Evolutionary conservation across 2,888 invertebrate genomes (phyloP).

Genomic region (Microplitis manilae): DNA sequence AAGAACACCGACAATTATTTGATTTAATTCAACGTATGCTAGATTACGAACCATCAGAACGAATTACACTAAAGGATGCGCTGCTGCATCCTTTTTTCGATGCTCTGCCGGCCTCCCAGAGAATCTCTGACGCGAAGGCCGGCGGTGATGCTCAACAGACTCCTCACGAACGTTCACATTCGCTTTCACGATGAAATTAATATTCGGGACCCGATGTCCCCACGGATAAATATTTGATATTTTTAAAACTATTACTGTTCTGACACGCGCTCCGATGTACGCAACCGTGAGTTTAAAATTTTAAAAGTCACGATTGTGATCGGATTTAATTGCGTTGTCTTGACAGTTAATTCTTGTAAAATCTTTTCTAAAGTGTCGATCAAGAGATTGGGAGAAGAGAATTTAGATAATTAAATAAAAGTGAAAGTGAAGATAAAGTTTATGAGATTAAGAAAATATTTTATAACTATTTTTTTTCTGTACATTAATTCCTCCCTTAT

Average conservation of each 20-base stretch:
- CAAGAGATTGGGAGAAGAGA: background rate
- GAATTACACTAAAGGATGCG: constrained; percentile 91
- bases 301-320: too few relatives aligned
- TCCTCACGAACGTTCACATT: constrained; percentile 78
- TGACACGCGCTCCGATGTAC: background rate
- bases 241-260: background rate
- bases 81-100: constrained; percentile 94
- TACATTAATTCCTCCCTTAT: constrained; percentile 67
- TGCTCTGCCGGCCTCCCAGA: constrained; percentile 84
- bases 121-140: constrained; percentile 76
- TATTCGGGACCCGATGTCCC: constrained; percentile 65
- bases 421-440: background rate
- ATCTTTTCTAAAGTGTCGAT: background rate
- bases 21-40: constrained; percentile 96
- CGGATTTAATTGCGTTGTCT: constrained; percentile 49
- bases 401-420: background rate
- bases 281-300: too few relatives aligned
- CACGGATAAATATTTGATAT: constrained; percentile 51
- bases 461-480: constrained; percentile 63
- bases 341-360: constrained; percentile 59
- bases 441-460: constrained; percentile 55
- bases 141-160: constrained; percentile 73
- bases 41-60: constrained; percentile 94
- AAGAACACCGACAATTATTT: constrained; percentile 94
- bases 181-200: constrained; percentile 81